Evolutionary conservation across 1,140 invertebrate genomes (phyloP), one percentile per base, ranked within the genome.

Genomic region (Drosophila biarmipes): DNA sequence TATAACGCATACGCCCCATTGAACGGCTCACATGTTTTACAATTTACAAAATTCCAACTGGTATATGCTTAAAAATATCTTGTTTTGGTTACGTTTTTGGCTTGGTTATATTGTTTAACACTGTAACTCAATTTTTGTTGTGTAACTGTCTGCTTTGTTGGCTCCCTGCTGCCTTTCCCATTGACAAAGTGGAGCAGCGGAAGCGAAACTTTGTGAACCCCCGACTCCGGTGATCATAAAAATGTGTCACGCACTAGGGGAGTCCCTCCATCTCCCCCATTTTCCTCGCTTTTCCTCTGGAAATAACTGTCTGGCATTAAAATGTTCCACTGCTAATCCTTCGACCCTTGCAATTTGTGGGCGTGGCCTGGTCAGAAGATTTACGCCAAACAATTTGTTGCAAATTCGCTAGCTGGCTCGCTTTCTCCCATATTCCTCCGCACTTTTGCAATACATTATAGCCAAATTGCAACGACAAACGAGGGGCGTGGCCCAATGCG

Each of bases 361-460:
- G 64, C 64, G 64, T 46, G 38, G 57, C 59, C 54, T 53, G 77
- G 80, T 57, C 58, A 62, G 38, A 57, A 66, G 76, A 84, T 84
- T 85, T 85, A 80, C 80, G 73, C 73, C 62, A 56, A 31, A 61
- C 73, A 80, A 85, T 85, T 86, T 80, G 81, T 86, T 80, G 40
- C 58, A 73, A 77, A 74, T 74, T 77, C 54, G 58, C 42, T 48
- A 52, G 55, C 45, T 62, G 63, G 59, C 52, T 63, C 57, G 35
- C 29, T n/a, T 42, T 42, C 27, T 8, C 6, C 6, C 14, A 5
- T 4, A 14, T 17, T 21, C 8, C 14, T 24, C 6, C 14, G 31
- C 2, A 51, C 24, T 54, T 24, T 77, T 73, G 51, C 67, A 51
- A 68, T 68, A 37, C 55, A 62, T 61, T 58, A 78, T 58, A 74